Evolutionary conservation across 1,140 invertebrate genomes (phyloP), one percentile per base, ranked within the genome.

Genomic region (Caenorhabditis inopinata): DNA sequence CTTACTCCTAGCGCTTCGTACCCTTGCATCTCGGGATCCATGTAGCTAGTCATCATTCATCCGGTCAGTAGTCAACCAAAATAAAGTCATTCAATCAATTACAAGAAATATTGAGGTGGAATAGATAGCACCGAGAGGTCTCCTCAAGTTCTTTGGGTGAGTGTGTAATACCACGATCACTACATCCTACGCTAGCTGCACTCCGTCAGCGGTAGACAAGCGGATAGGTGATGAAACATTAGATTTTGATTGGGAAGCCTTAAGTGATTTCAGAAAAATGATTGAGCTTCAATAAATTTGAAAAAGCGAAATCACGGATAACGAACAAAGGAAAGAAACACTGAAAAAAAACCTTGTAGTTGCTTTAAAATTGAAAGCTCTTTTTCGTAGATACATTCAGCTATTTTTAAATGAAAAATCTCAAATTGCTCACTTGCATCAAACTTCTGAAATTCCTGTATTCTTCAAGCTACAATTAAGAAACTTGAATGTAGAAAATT

Each of bases 1-100:
- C n/a, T n/a, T n/a, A n/a, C n/a, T n/a, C n/a, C n/a, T n/a, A n/a
- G n/a, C n/a, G n/a, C 32, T 32, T 9, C 32, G n/a, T 38, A 68
- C 58, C 58, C 32, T 68, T 35, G 58, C 32, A 35, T 38, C 32
- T 38, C 32, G 12, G n/a, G 1, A 21, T 68, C n/a, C 16, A 68
- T 68, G 32, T 9, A 25, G 16, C 49, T 3, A 25, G 18, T 68
- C 35, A 32, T 29, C 58, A 68, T n/a, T n/a, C n/a, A n/a, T n/a
- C n/a, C n/a, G n/a, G 58, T 68, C 32, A 68, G 14, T 42, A 42
- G 32, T 14, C 18, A 68, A 29, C 58, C 32, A 68, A 68, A 68
- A 68, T 68, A 68, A 68, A 68, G 58, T 68, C 58, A 68, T 68
- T 68, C 58, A 68, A 68, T 68, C 58, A 68, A 68, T 68, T 68